Percentiles rank a stretch among this genome's conserved stretches.
Conservation (phyloP, 2,113 vertebrate species). For the Cebus imitator region DNA sequence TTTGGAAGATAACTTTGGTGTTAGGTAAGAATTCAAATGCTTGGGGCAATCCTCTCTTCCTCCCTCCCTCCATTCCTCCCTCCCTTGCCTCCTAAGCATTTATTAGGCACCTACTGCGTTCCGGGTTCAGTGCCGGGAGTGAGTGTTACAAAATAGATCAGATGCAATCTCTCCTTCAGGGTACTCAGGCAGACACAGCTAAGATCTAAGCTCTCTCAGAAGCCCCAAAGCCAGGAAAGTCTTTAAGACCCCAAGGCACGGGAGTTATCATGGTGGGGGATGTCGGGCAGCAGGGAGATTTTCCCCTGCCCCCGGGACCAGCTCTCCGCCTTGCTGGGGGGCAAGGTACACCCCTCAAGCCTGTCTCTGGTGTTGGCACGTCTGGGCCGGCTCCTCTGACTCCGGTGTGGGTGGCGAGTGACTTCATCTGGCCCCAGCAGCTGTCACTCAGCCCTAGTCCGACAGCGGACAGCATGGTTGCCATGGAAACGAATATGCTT, state of each 20-base stretch:
- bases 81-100: background rate
- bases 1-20: background rate
- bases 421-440: slow-evolving; percentile 44
- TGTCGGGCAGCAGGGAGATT: accelerated
- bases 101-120: background rate
- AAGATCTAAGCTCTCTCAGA: background rate
- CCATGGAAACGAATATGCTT: slow-evolving; percentile 42
- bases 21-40: background rate
- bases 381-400: background rate
- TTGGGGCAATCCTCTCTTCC: background rate
- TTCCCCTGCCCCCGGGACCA: accelerated
- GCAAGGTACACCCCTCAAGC: background rate
- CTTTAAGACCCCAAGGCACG: accelerated
- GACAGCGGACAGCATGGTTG: background rate
- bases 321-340: background rate
- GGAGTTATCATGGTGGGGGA: accelerated
- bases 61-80: too few species aligned
- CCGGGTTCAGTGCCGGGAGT: background rate
- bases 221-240: background rate
- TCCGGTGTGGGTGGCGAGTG: background rate
- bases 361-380: background rate
- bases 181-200: accelerated
- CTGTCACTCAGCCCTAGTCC: slow-evolving; percentile 61
- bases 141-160: background rate
- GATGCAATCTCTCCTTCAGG: background rate